A percentile compares a stretch with the other conserved stretches of the same genome.
Conservation (phyloP, 2,888 invertebrate genomes). For the Junonia oenone region DNA sequence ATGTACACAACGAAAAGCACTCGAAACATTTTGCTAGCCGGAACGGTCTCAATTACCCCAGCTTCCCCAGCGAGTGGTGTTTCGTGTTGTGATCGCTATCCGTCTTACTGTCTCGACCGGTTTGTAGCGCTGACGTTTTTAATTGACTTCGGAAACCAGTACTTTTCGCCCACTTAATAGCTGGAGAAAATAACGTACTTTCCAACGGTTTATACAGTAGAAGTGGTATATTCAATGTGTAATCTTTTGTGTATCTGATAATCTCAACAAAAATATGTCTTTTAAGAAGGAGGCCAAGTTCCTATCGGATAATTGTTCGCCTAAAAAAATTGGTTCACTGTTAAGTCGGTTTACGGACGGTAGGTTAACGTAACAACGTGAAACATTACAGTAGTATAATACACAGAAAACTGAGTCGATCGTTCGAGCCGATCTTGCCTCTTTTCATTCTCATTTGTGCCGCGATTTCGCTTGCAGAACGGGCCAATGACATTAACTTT, state of each 20-base stretch:
- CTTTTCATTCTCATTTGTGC: too few species aligned
- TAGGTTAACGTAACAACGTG: too few species aligned
- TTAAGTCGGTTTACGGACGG: too few species aligned
- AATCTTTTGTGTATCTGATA: not conserved
- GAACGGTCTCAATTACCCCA: slow-evolving; percentile 22
- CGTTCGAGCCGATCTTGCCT: too few species aligned
- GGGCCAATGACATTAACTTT: too few species aligned
- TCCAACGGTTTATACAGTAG: not conserved
- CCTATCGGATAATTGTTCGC: too few species aligned
- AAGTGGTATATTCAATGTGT: not conserved
- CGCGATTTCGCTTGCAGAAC: too few species aligned
- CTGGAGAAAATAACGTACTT: not conserved
- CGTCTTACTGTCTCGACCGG: slow-evolving; percentile 23
- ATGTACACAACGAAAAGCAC: slow-evolving; percentile 7
- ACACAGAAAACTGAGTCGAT: too few species aligned
- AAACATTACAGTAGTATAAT: too few species aligned
- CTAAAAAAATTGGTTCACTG: too few species aligned
- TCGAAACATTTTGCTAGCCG: slow-evolving; percentile 14
- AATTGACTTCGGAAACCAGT: slow-evolving; percentile 33
- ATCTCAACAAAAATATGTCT: too few species aligned
- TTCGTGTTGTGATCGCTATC: slow-evolving; percentile 29
- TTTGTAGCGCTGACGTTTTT: slow-evolving; percentile 28
- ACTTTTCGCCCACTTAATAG: slow-evolving; percentile 15
- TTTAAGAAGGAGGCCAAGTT: too few species aligned
- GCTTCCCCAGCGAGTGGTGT: slow-evolving; percentile 27